phyloP scores from a whole-genome alignment of 2,797 vertebrate genomes.

The Parotocinclus haroldoi region DNA sequence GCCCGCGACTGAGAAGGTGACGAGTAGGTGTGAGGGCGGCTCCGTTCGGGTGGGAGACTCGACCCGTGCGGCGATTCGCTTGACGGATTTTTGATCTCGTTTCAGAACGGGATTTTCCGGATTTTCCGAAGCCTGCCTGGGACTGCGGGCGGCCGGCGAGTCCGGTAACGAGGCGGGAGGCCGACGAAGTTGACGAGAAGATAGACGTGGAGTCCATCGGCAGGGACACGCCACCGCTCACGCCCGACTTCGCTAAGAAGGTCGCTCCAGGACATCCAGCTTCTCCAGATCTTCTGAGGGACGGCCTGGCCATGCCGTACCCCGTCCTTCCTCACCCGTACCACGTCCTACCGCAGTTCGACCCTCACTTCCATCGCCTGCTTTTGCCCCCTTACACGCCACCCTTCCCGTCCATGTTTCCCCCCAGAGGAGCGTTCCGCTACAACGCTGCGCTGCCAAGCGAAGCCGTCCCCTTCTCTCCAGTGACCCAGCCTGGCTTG shows the following conservation, averaged over 20 bases:
- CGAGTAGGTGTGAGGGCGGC: constrained; percentile 47
- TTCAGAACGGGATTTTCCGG: constrained; percentile 58
- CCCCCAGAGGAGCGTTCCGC: constrained; percentile 51
- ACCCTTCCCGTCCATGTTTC: constrained; percentile 54
- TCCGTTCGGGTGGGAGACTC: background rate
- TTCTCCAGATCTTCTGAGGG: constrained; percentile 64
- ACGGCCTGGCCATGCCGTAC: constrained; percentile 60
- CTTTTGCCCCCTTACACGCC: constrained; percentile 64
- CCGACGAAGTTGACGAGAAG: constrained; percentile 60
- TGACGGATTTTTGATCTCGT: background rate
- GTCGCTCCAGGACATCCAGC: constrained; percentile 37
- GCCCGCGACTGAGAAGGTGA: constrained; percentile 46
- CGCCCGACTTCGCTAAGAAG: constrained; percentile 60
- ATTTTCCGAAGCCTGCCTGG: constrained; percentile 57
- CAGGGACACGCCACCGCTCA: constrained; percentile 69
- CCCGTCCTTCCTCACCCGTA: constrained; percentile 63
- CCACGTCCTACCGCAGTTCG: constrained; percentile 61
- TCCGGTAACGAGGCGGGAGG: constrained; percentile 47
- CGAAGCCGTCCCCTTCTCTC: constrained; percentile 57
- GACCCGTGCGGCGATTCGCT: background rate
- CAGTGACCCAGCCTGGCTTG: constrained; percentile 44
- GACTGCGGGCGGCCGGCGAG: constrained; percentile 14
- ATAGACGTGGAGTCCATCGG: constrained; percentile 67
- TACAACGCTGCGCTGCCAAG: constrained; percentile 55
- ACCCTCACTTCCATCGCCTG: constrained; percentile 58